phyloP scores from a whole-genome alignment of 92 coral and sea anemone genomes.

The Parazoanthus atlanticus region DNA sequence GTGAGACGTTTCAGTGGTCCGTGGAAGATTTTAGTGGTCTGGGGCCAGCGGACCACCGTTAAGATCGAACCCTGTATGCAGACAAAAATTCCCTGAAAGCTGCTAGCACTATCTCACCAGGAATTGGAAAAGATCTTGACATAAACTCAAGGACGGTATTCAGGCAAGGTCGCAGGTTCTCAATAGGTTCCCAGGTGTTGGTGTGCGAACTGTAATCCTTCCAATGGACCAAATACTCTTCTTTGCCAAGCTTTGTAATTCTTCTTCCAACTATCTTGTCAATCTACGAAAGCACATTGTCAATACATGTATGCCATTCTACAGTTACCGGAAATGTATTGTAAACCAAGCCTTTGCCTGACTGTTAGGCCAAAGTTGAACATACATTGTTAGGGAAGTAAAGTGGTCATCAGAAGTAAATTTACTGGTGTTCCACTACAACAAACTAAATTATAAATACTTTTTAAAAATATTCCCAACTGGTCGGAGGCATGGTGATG shows the following conservation, averaged over 20 bases:
- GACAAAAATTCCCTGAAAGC: background rate
- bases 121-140: conserved; percentile 90
- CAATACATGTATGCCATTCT: background rate
- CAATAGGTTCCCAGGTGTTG: conserved; percentile 97
- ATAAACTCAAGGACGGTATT: conserved; percentile 72
- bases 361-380: no score
- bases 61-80: no score
- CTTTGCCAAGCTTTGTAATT: conserved; percentile 76
- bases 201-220: conserved; percentile 71
- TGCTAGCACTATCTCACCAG: conserved; percentile 65
- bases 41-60: no score
- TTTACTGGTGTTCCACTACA: no score
- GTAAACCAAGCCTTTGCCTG: no score
- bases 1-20: no score
- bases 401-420: no score
- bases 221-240: conserved; percentile 98
- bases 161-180: conserved; percentile 74
- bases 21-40: no score
- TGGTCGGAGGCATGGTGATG: no score
- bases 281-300: conserved; percentile 51
- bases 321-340: background rate
- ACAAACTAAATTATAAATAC: no score
- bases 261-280: conserved; percentile 91
- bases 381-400: no score
- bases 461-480: no score